A percentile compares a stretch with the other conserved stretches of the same genome.
phyloP scores from a whole-genome alignment of 2,797 vertebrate species.

The Xyrichtys novacula region DNA sequence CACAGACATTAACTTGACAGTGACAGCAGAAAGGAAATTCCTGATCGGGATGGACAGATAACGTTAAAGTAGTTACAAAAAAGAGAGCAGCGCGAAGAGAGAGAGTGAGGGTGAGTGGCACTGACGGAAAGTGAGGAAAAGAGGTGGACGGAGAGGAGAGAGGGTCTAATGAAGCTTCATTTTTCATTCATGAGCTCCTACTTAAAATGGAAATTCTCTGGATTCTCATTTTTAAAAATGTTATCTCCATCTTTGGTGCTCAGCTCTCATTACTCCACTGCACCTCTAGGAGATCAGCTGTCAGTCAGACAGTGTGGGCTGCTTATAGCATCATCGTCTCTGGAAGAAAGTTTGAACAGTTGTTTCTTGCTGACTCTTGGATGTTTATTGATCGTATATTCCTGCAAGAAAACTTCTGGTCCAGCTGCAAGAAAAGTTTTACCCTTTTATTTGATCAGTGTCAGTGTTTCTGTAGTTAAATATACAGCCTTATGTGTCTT shows the following conservation, averaged over 20 bases:
- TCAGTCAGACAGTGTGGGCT: conserved; percentile 54
- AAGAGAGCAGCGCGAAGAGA: background rate
- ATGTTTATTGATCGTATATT: conserved; percentile 1
- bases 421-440: conserved; percentile 2
- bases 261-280: conserved; percentile 47
- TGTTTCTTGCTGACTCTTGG: background rate
- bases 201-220: conserved; percentile 57
- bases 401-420: conserved; percentile 7
- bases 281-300: conserved; percentile 48
- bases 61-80: conserved; percentile 20
- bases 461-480: no score
- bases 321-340: conserved; percentile 24
- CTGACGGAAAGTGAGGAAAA: conserved; percentile 2
- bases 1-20: background rate
- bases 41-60: conserved; percentile 27
- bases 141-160: conserved; percentile 11
- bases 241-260: conserved; percentile 51
- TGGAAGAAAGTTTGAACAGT: conserved; percentile 23
- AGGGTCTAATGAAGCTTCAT: conserved; percentile 43
- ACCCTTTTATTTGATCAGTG: no score
- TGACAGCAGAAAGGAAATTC: conserved; percentile 3
- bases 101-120: background rate
- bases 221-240: conserved; percentile 50
- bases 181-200: conserved; percentile 54
- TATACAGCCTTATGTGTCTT: background rate